Percentiles rank a stretch among this genome's conserved stretches.
Evolutionary conservation across 2,113 vertebrate species (phyloP).

Genomic region (Hylia prasina): DNA sequence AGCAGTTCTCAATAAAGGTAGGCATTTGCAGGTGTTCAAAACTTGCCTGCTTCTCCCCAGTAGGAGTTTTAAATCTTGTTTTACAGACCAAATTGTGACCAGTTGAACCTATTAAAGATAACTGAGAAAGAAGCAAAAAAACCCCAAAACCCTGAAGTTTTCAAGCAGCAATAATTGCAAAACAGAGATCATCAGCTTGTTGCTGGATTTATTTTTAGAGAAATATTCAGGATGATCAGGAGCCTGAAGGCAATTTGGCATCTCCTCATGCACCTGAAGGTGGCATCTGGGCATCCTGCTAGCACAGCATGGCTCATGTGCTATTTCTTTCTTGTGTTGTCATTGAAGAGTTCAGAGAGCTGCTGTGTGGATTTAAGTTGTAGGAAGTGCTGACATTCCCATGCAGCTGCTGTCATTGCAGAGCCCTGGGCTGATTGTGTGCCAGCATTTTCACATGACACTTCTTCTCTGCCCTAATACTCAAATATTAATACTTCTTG

Average conservation of each 20-base stretch:
- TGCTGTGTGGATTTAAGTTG: slow-evolving; percentile 44
- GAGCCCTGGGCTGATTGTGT: not conserved
- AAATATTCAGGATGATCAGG: not conserved
- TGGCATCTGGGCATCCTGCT: slow-evolving; percentile 46
- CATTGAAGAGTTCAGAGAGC: slow-evolving; percentile 1
- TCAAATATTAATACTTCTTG: slow-evolving; percentile 1
- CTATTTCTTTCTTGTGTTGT: slow-evolving; percentile 48
- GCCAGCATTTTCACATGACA: slow-evolving; percentile 34
- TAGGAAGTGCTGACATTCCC: slow-evolving; percentile 48
- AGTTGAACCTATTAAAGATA: not conserved
- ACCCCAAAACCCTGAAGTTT: not conserved
- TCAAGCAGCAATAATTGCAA: not conserved
- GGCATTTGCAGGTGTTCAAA: not conserved
- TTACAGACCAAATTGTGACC: not conserved
- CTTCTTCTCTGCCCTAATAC: not conserved
- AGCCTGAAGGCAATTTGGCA: not conserved
- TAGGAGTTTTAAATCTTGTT: not conserved
- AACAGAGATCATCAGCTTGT: not conserved
- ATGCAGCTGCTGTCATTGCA: slow-evolving; percentile 39
- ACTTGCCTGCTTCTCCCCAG: not conserved
- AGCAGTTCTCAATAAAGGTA: not conserved
- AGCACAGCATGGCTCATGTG: slow-evolving; percentile 8
- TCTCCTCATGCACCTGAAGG: slow-evolving; percentile 28
- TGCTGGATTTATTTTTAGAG: slow-evolving; percentile 21
- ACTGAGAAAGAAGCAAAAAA: not conserved